phyloP scores from a whole-genome alignment of 2,888 invertebrate species.

The Sisyra nigra region DNA sequence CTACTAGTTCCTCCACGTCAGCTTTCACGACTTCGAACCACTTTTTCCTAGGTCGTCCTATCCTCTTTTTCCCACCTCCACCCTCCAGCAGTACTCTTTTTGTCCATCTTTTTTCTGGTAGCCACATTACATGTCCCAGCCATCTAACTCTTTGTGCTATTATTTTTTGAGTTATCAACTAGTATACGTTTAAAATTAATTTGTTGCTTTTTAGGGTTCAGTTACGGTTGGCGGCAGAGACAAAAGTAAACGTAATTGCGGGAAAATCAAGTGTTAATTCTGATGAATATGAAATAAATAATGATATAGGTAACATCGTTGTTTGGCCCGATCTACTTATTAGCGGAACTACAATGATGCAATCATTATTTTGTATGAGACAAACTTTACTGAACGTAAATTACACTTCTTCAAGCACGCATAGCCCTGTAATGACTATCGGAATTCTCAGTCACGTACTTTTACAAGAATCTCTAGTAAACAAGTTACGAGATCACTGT shows the following conservation, averaged over 20 bases:
- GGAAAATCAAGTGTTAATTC: constrained; percentile 19
- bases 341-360: constrained; percentile 72
- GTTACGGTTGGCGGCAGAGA: constrained; percentile 35
- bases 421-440: constrained; percentile 60
- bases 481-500: constrained; percentile 24
- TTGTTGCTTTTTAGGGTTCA: constrained; percentile 33
- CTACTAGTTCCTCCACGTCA: no score
- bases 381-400: constrained; percentile 62
- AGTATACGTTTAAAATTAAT: constrained; percentile 3
- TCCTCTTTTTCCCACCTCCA: no score
- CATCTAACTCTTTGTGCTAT: no score
- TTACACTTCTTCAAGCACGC: constrained; percentile 51
- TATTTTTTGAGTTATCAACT: no score
- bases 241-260: constrained; percentile 40
- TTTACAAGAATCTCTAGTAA: constrained; percentile 57
- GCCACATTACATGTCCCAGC: no score
- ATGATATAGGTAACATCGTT: constrained; percentile 50
- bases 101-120: no score
- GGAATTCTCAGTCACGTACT: constrained; percentile 79
- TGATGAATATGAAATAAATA: constrained; percentile 36
- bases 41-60: no score
- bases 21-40: no score
- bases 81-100: no score
- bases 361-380: constrained; percentile 69
- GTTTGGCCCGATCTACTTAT: constrained; percentile 71